phyloP scores from a whole-genome alignment of 2,113 vertebrate genomes.

The Ia io region DNA sequence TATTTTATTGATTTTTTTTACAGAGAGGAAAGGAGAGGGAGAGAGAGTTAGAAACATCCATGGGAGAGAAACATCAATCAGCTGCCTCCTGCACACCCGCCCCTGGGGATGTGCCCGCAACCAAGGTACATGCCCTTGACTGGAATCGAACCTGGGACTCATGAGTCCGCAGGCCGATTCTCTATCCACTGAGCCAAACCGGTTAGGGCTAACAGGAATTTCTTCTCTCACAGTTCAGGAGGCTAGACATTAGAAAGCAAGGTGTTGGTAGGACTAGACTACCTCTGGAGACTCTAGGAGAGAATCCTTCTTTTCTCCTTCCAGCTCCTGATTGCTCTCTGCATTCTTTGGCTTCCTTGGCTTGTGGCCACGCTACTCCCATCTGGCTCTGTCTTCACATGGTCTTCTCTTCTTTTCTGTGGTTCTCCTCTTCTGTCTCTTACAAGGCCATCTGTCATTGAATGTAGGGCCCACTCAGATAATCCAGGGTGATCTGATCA shows the following conservation, averaged over 20 bases:
- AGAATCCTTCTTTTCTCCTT: neutral
- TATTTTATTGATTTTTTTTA: too few relatives aligned
- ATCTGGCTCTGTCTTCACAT: neutral
- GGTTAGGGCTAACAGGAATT: neutral
- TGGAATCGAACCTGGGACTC: too few relatives aligned
- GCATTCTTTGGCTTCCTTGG: neutral
- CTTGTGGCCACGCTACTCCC: neutral
- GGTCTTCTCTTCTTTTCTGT: neutral
- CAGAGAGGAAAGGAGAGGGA: too few relatives aligned
- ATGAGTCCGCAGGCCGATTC: too few relatives aligned
- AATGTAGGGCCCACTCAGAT: neutral
- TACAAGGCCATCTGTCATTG: neutral
- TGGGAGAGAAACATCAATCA: too few relatives aligned
- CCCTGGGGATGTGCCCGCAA: too few relatives aligned
- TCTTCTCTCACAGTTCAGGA: neutral
- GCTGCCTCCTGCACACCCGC: too few relatives aligned
- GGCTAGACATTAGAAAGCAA: neutral
- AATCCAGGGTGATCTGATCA: neutral
- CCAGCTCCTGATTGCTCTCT: neutral
- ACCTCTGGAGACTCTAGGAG: neutral
- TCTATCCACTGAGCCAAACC: too few relatives aligned
- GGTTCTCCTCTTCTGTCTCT: neutral
- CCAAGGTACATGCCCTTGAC: too few relatives aligned
- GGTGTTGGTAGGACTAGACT: neutral
- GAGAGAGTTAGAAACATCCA: too few relatives aligned